Conservation (phyloP, 1,140 invertebrate species). For the Pogonus chalceus region DNA sequence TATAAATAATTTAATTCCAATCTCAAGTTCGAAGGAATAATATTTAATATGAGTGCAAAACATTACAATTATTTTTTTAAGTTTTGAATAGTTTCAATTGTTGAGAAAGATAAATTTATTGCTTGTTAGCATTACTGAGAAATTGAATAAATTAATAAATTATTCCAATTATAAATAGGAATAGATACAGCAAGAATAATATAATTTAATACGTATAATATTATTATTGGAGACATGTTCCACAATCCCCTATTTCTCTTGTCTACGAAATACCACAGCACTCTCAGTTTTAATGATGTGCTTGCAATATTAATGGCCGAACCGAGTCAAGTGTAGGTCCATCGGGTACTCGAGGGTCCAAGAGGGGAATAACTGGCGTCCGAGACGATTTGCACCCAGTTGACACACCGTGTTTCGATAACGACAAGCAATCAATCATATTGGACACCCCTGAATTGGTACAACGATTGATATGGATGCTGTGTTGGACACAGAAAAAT, state of each 20-base stretch:
- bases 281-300: conserved; percentile 4
- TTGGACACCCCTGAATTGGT: not conserved
- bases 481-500: not conserved
- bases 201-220: too few species aligned
- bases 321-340: not conserved
- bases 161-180: too few species aligned
- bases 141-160: too few species aligned
- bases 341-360: not conserved
- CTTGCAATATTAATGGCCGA: conserved; percentile 1
- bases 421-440: not conserved
- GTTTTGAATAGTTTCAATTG: too few species aligned
- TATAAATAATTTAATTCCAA: too few species aligned
- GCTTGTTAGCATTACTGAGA: too few species aligned
- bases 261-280: conserved; percentile 3
- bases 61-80: too few species aligned
- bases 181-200: too few species aligned
- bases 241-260: not conserved
- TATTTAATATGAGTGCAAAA: too few species aligned
- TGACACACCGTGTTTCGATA: conserved; percentile 4
- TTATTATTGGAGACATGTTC: too few species aligned
- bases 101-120: too few species aligned
- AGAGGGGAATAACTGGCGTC: not conserved
- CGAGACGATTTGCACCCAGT: conserved; percentile 2
- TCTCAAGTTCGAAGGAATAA: too few species aligned
- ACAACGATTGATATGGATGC: not conserved